A percentile compares a stretch with the other conserved stretches of the same genome.
phyloP scores from a whole-genome alignment of 2,888 invertebrate species.

The Acrobasis repandana region DNA sequence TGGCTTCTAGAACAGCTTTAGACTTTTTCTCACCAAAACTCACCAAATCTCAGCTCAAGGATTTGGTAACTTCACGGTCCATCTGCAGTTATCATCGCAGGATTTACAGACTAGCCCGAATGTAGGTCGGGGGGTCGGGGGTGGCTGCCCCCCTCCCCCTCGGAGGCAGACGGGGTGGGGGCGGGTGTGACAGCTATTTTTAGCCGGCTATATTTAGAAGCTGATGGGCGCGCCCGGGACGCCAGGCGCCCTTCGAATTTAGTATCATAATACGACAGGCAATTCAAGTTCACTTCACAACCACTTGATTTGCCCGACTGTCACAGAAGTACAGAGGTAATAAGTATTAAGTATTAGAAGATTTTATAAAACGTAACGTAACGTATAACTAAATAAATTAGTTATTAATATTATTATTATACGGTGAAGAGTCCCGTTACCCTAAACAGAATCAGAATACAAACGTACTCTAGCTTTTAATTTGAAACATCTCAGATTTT shows the following conservation, averaged over 20 bases:
- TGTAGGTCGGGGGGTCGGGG: constrained; percentile 26
- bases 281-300: constrained; percentile 5
- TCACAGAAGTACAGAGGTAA: neutral
- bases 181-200: constrained; percentile 54
- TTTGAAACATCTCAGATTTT: too few species aligned
- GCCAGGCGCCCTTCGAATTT: constrained; percentile 36
- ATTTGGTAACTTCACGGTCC: neutral
- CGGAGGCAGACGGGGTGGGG: constrained; percentile 27
- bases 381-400: too few species aligned
- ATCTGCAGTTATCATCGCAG: neutral
- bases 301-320: neutral
- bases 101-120: constrained; percentile 17
- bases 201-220: constrained; percentile 67
- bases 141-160: constrained; percentile 23
- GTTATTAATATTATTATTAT: too few species aligned
- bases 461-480: too few species aligned
- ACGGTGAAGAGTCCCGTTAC: too few species aligned
- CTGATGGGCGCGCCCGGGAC: constrained; percentile 53
- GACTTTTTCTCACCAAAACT: neutral
- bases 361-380: too few species aligned
- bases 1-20: too few species aligned
- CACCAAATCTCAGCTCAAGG: neutral
- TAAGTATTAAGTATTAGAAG: too few species aligned
- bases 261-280: neutral
- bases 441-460: too few species aligned